Evolutionary conservation across 2,113 vertebrate species (phyloP).

Genomic region (Larimichthys polyactis): DNA sequence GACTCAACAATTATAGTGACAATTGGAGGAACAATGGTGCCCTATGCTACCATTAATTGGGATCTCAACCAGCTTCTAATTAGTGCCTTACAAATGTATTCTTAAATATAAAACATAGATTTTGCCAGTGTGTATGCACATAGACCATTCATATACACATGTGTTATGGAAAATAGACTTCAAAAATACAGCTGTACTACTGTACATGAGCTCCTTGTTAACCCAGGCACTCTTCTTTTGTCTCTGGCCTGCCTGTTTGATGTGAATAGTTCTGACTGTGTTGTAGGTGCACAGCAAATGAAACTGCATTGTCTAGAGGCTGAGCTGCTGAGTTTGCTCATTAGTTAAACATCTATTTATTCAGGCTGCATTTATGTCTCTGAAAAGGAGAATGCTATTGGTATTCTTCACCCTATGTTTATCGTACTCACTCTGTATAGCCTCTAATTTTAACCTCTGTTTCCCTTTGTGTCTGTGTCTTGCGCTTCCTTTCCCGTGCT

Average conservation of each 20-base stretch:
- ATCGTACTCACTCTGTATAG: background rate
- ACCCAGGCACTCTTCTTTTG: background rate
- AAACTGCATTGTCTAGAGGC: slow-evolving; percentile 38
- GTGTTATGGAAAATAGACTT: slow-evolving; percentile 2
- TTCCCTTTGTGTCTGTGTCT: background rate
- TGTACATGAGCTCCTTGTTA: slow-evolving; percentile 3
- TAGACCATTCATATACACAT: background rate
- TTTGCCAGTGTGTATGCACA: background rate
- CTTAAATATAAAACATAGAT: background rate
- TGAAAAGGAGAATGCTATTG: background rate
- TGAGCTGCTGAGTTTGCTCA: slow-evolving; percentile 53
- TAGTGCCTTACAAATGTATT: background rate
- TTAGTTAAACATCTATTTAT: slow-evolving; percentile 64
- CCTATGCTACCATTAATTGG: background rate
- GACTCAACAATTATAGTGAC: background rate
- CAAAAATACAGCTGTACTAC: background rate
- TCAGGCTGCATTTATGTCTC: slow-evolving; percentile 2
- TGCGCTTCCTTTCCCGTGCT: background rate
- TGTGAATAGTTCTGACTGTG: slow-evolving; percentile 32
- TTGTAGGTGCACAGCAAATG: slow-evolving; percentile 43
- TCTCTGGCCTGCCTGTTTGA: slow-evolving; percentile 10
- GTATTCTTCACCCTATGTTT: slow-evolving; percentile 27
- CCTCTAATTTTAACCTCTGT: slow-evolving; percentile 2
- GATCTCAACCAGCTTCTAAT: background rate
- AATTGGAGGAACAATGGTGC: background rate